Conservation (phyloP, 1,140 invertebrate species). For the Tachypleus tridentatus region DNA sequence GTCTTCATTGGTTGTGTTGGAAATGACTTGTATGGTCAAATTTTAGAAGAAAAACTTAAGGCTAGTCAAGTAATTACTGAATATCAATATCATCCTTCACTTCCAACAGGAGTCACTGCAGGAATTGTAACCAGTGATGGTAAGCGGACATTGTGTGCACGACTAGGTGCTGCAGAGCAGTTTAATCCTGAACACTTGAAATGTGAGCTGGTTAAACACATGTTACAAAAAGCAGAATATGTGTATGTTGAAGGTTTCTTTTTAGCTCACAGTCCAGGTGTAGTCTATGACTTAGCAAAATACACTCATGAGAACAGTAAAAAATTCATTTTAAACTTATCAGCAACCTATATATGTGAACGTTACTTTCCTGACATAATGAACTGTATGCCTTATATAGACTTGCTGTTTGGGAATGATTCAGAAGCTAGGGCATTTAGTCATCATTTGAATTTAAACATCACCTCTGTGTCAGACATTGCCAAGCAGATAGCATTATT, state of each 20-base stretch:
- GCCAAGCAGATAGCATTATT: no score
- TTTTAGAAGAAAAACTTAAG: neutral
- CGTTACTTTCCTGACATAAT: neutral
- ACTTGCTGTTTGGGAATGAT: neutral
- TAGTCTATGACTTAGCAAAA: neutral
- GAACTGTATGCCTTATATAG: neutral
- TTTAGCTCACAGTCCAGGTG: neutral
- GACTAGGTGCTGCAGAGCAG: neutral
- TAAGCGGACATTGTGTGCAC: neutral
- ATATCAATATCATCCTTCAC: neutral
- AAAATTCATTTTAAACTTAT: neutral
- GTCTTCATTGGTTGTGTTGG: slow-evolving; percentile 1
- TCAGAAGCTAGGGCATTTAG: no score
- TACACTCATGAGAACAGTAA: neutral
- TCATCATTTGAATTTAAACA: no score
- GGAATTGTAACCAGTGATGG: slow-evolving; percentile 1
- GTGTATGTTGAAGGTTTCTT: neutral
- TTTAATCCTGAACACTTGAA: neutral
- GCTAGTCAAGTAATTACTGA: neutral
- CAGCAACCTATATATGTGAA: neutral
- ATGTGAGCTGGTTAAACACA: neutral
- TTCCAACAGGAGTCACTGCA: slow-evolving; percentile 2
- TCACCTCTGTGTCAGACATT: no score
- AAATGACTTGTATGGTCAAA: neutral
- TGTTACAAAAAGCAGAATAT: neutral